Base-by-base conservation (phyloP, 64 coral and sea anemone species). In the Pachyseris speciosa region DNA sequence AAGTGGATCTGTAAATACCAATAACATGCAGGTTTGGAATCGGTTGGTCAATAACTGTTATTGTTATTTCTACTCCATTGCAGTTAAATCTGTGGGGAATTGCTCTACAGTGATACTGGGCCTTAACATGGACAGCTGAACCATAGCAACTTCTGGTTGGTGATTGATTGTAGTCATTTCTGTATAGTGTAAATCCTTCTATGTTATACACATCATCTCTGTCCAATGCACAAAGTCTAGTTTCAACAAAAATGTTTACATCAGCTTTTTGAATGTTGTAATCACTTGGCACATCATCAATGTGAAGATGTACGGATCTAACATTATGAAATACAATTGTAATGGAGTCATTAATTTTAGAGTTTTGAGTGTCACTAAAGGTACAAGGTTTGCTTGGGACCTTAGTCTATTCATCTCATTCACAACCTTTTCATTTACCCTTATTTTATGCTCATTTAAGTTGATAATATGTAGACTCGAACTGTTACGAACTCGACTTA, bases 11-110 rank as follows among this genome's bases (percentile, higher is more conserved):
- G 50, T 87, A 87, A 27, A 87, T 70, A 71, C 84, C 64, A 58
- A 87, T 69, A 66, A 87, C 27, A 44, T 92, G 79, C 4, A 92
- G 43, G 20, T 92, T 5, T 61, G 33, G 22, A 73, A 73, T 75
- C 72, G 45, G 79, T 38, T 92, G 34, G 30, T 92, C 13, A 26
- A 32, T 43, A 15, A 92, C 50, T 11, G 24, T n/a, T 51, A 92
- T 74, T 12, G 80, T 92, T 30, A 92, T 92, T 92, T 92, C 90
- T 25, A 85, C 90, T 33, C 74, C 12, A 15, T 92, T 92, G 67
- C 16, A 75, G 49, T 92, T 92, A 31, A 72, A 74, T 74, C 90
- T 48, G 24, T 71, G 63, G 40, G 90, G 90, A 85, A 74, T 37
- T 58, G 49, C 13, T 92, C 50, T 15, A 60, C 65, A 83, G 29